A percentile compares a stretch with the other conserved stretches of the same genome.
phyloP scores from a whole-genome alignment of 1,140 invertebrate species.

The Meteorus sp. region DNA sequence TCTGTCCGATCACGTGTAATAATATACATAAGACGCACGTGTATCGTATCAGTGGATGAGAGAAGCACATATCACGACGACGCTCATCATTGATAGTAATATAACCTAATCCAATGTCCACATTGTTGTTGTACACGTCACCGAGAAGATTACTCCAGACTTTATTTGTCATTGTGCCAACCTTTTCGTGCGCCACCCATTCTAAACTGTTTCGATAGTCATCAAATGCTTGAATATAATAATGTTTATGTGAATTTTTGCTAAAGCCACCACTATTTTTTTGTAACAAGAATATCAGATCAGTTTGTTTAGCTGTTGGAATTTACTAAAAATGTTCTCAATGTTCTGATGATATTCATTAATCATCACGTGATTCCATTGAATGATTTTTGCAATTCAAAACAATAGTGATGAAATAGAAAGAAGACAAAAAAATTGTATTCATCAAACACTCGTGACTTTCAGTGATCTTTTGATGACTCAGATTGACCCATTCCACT shows the following conservation, averaged over 20 bases:
- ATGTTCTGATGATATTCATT: no score
- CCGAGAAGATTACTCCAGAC: slow-evolving; percentile 65
- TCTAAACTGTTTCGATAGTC: slow-evolving; percentile 46
- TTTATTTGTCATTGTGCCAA: slow-evolving; percentile 62
- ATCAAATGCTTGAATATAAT: not conserved
- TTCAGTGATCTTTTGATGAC: slow-evolving; percentile 9
- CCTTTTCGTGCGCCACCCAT: slow-evolving; percentile 57
- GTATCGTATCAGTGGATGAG: slow-evolving; percentile 63
- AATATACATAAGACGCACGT: slow-evolving; percentile 53
- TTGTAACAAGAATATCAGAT: no score
- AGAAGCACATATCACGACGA: slow-evolving; percentile 62
- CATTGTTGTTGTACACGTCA: slow-evolving; percentile 58
- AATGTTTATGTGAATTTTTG: not conserved
- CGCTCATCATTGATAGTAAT: slow-evolving; percentile 60
- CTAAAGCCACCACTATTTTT: no score
- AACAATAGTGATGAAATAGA: not conserved
- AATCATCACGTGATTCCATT: not conserved
- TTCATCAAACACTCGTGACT: not conserved
- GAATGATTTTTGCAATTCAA: slow-evolving; percentile 6
- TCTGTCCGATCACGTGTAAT: not conserved
- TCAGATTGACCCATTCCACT: not conserved
- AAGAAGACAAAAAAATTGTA: not conserved
- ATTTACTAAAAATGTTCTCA: no score
- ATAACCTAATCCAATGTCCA: slow-evolving; percentile 64
- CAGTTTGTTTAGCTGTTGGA: no score